A percentile compares a stretch with the other conserved stretches of the same genome.
phyloP scores from a whole-genome alignment of 2,113 vertebrate genomes.

The Athene noctua region DNA sequence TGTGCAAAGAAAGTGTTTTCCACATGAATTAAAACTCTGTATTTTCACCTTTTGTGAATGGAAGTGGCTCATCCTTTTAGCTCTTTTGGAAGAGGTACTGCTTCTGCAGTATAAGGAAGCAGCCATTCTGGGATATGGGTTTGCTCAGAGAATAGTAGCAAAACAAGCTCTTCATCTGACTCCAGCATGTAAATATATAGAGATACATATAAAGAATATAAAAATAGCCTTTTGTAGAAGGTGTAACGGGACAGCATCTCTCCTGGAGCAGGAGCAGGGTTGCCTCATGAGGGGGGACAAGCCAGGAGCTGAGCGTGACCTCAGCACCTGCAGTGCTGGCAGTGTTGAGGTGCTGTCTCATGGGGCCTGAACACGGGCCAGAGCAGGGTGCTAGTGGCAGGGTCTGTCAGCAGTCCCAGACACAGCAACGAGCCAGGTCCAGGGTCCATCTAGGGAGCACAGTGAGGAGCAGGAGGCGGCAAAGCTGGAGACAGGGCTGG shows the following conservation, averaged over 20 bases:
- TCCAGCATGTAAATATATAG: not conserved
- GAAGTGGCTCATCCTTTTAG: not conserved
- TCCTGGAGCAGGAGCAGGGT: not conserved
- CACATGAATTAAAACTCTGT: not conserved
- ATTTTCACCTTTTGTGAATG: not conserved
- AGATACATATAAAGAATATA: not conserved
- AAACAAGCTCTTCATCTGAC: not conserved
- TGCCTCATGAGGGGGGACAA: rapidly evolving
- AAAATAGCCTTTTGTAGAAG: not conserved
- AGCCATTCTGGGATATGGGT: not conserved
- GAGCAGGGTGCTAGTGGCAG: not conserved
- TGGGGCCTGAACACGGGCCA: not conserved
- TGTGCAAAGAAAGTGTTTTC: not conserved
- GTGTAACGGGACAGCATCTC: not conserved
- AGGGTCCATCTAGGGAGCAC: not conserved
- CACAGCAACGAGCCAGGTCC: not conserved
- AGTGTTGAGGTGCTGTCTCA: not conserved
- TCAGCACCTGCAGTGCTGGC: no score
- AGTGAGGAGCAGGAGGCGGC: not conserved
- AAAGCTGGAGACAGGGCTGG: not conserved
- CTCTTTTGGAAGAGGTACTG: not conserved
- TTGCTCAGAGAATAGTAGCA: not conserved
- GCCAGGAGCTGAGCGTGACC: not conserved
- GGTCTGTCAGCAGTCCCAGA: not conserved
- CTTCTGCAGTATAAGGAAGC: not conserved